Percentiles rank a stretch among this genome's conserved stretches.
Conservation (phyloP, 2,113 vertebrate species). For the Nymphicus hollandicus region DNA sequence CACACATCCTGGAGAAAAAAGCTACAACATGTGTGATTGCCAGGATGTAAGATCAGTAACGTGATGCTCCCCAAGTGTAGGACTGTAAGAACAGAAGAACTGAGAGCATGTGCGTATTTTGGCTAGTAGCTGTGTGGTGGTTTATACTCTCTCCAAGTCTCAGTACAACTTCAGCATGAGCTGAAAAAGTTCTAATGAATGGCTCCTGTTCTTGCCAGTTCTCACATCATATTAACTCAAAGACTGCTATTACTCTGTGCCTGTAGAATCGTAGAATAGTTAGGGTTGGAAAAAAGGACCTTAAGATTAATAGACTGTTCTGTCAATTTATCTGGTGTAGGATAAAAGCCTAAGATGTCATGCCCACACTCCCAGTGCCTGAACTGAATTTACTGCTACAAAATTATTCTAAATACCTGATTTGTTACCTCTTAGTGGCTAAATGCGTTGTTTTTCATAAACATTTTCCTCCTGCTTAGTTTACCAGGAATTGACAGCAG, state of each 20-base stretch:
- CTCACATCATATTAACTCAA: background rate
- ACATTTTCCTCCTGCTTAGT: background rate
- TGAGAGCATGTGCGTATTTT: background rate
- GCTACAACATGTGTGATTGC: background rate
- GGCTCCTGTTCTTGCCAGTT: background rate
- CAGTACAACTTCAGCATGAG: background rate
- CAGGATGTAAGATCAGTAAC: background rate
- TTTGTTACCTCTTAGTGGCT: background rate
- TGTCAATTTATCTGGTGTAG: background rate
- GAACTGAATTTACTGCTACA: background rate
- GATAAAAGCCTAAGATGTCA: background rate
- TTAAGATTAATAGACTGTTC: background rate
- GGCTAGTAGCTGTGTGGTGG: background rate
- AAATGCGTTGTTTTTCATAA: background rate
- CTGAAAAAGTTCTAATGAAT: background rate
- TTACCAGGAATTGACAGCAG: background rate
- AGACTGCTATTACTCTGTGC: background rate
- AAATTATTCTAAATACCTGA: background rate
- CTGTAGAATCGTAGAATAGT: background rate
- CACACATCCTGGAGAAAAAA: background rate
- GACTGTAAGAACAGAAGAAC: background rate
- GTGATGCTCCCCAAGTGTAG: background rate
- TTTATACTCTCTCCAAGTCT: background rate
- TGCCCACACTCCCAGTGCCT: background rate
- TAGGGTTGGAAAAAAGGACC: too few species aligned